Evolutionary conservation across 2,888 invertebrate species (phyloP).

Genomic region (Gisinianus flammeolus): DNA sequence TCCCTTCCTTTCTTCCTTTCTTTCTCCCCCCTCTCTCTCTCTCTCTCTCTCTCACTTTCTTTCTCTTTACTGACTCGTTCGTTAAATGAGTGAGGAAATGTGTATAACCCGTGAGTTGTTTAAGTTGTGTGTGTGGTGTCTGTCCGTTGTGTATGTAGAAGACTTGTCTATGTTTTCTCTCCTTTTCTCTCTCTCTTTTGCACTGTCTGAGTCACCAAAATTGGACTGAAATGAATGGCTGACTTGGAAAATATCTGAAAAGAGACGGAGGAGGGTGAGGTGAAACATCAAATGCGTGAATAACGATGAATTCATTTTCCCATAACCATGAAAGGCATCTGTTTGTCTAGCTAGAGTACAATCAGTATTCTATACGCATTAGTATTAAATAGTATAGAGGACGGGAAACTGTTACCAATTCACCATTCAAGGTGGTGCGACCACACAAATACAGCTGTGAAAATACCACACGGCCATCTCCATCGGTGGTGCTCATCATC

Average conservation of each 20-base stretch:
- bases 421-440: constrained; percentile 38
- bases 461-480: constrained; percentile 40
- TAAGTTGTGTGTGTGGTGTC: too few relatives aligned
- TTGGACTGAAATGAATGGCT: constrained; percentile 11
- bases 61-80: not conserved
- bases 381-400: not conserved
- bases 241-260: not conserved
- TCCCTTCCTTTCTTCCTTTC: too few relatives aligned
- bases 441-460: constrained; percentile 51
- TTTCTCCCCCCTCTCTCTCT: constrained; percentile 16
- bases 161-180: not conserved
- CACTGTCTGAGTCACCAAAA: constrained; percentile 25
- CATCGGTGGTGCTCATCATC: constrained; percentile 13
- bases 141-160: too few relatives aligned
- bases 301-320: constrained; percentile 40
- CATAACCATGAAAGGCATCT: constrained; percentile 40
- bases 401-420: constrained; percentile 8
- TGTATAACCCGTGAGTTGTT: not conserved
- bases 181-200: not conserved
- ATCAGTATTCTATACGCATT: not conserved
- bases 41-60: not conserved
- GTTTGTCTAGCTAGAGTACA: too few relatives aligned
- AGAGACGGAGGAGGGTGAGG: constrained; percentile 17
- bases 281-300: constrained; percentile 36
- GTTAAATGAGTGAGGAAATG: not conserved